These are phyloP conservation scores for Syritta pipiens DNA, from an alignment of 2,888 invertebrate genomes.

Conservation along the genomic window DNA sequence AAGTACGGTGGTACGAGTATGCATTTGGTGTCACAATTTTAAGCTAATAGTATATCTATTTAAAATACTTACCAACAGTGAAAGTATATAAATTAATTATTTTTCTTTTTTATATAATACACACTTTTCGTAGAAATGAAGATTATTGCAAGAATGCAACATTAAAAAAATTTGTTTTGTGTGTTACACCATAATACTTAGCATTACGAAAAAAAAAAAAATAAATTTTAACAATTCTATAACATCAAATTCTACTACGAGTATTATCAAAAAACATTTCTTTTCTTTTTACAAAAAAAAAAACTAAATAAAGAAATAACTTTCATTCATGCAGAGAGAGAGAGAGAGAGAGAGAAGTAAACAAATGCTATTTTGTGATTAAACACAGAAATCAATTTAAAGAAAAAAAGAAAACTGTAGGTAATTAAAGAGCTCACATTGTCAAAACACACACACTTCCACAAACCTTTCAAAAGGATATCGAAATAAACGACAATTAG, in stretches of 20 bases:
- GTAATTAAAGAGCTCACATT: not conserved
- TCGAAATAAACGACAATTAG: conserved; percentile 21
- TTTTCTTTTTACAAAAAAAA: not conserved
- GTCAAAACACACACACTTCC: conserved; percentile 32
- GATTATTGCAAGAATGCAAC: conserved; percentile 35
- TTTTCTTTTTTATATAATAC: conserved; percentile 52
- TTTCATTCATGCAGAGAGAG: conserved; percentile 30
- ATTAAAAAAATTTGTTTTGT: not conserved
- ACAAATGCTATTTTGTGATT: conserved; percentile 14
- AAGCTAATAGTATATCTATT: conserved; percentile 36
- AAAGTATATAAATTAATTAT: conserved; percentile 40
- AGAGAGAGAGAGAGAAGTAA: conserved; percentile 19
- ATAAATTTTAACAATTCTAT: conserved; percentile 14
- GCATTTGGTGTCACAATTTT: conserved; percentile 23
- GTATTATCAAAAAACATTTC: not conserved
- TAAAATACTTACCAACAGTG: conserved; percentile 64
- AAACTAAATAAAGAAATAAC: conserved; percentile 5
- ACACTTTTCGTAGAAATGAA: conserved; percentile 12
- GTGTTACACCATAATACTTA: conserved; percentile 18
- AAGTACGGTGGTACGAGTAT: conserved; percentile 13
- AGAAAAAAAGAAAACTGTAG: not conserved
- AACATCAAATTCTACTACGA: conserved; percentile 31
- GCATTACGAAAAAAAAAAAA: conserved; percentile 25
- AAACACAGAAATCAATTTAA: conserved; percentile 15
- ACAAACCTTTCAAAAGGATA: conserved; percentile 37